Evolutionary conservation across 1,140 invertebrate genomes (phyloP), one percentile per base, ranked within the genome.

Genomic region (Panagrolaimus sp.): DNA sequence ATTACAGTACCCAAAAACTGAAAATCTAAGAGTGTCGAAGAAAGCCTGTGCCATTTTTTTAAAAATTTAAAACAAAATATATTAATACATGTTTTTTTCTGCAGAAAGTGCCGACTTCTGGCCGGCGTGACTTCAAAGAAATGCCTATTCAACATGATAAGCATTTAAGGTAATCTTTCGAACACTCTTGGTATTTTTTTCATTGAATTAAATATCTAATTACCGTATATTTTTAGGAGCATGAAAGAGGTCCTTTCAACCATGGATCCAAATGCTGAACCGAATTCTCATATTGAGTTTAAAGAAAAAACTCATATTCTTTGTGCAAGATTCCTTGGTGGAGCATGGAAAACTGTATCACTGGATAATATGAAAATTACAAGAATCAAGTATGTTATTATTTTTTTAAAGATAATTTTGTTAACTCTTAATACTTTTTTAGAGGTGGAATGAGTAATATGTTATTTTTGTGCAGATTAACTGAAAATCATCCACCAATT

Each of bases 111-210:
- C 51, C 51, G 20, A 57, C 51, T 20, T 57, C 51, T 25, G 51
- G 20, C 20, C 51, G 51, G 51, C 51, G 51, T 27, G 51, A 57
- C 25, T 75, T 76, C 47, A 77, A 71, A 46, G 66, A 72, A 46
- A 75, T 75, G 74, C 72, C 73, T 20, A 75, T 77, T n/a, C 75
- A 75, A 61, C 73, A 73, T 20, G 73, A 75, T 61, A 75, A 77
- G 44, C 73, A 75, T 51, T 64, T 75, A 45, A 46, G 74, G 72
- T 74, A 23, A 71, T 38, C 7, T 38, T 38, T 38, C 31, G 31
- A 38, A 4, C 31, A 38, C 31, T 38, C 31, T 38, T 38, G 31
- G 31, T 4, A 38, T 7, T 38, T 2, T 38, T 38, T 38, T 38
- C 2, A 38, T n/a, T n/a, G n/a, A 38, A 4, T 38, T 38, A 38